Evolutionary conservation across 1,140 invertebrate species (phyloP).

Genomic region (Samia ricini): DNA sequence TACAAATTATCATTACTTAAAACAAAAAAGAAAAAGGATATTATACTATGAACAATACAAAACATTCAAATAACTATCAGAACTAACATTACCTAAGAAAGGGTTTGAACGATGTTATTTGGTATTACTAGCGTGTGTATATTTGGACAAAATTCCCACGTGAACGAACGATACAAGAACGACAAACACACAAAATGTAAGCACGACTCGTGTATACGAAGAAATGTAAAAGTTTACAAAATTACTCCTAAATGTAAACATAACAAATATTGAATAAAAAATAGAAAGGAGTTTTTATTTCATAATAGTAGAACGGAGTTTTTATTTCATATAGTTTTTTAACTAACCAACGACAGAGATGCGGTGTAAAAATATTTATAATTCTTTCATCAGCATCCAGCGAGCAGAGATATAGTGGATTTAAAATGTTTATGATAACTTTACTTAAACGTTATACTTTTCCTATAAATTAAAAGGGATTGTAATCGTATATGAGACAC

Average conservation of each 20-base stretch:
- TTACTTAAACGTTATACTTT: background rate
- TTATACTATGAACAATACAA: too few relatives aligned
- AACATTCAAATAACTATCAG: too few relatives aligned
- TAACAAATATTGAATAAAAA: background rate
- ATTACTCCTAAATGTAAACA: background rate
- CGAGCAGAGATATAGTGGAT: background rate
- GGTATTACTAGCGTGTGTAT: background rate
- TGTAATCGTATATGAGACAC: too few relatives aligned
- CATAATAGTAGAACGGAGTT: too few relatives aligned
- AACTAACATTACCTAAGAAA: too few relatives aligned
- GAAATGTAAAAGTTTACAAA: background rate
- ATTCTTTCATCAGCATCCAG: background rate
- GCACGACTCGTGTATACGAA: background rate
- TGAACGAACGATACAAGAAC: background rate
- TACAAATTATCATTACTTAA: too few relatives aligned
- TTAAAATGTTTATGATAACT: background rate
- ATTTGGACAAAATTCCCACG: background rate
- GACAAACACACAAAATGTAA: background rate
- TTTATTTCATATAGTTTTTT: too few relatives aligned
- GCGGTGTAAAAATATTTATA: background rate
- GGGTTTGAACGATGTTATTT: too few relatives aligned
- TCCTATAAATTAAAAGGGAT: background rate
- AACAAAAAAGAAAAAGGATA: too few relatives aligned
- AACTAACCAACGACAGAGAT: background rate
- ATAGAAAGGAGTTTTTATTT: too few relatives aligned